Conservation (phyloP, 2,797 vertebrate genomes). For the Xyrichtys novacula region DNA sequence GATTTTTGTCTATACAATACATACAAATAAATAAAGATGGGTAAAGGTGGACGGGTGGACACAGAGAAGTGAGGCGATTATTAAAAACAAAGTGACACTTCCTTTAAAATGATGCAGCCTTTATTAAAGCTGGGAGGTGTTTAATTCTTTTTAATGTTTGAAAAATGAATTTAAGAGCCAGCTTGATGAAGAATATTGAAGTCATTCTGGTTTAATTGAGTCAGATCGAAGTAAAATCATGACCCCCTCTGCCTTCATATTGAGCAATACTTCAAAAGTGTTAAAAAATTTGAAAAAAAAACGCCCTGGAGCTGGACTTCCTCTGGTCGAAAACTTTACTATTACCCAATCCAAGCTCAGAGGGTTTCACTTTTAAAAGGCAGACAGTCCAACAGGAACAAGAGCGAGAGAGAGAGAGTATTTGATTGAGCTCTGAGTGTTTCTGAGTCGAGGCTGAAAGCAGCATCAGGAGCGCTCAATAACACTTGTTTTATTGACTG, state of each 20-base stretch:
- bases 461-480: constrained; percentile 44
- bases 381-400: not conserved
- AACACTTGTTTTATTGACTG: constrained; percentile 59
- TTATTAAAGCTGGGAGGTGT: no score
- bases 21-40: no score
- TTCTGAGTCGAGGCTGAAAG: constrained; percentile 39
- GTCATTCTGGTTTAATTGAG: no score
- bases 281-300: constrained; percentile 21
- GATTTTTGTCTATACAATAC: not conserved
- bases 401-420: constrained; percentile 35
- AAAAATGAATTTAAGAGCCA: not conserved
- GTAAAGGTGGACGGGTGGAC: no score
- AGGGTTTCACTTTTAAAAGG: constrained; percentile 10
- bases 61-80: no score
- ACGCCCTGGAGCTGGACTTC: not conserved
- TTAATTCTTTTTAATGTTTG: not conserved
- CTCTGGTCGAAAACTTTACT: not conserved
- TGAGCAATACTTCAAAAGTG: not conserved
- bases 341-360: constrained; percentile 14
- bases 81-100: no score
- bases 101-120: no score
- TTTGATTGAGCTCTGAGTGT: constrained; percentile 51
- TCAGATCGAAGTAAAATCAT: constrained; percentile 5
- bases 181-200: no score
- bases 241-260: not conserved